Conservation (phyloP, 2,113 vertebrate genomes). For the Peromyscus maniculatus region DNA sequence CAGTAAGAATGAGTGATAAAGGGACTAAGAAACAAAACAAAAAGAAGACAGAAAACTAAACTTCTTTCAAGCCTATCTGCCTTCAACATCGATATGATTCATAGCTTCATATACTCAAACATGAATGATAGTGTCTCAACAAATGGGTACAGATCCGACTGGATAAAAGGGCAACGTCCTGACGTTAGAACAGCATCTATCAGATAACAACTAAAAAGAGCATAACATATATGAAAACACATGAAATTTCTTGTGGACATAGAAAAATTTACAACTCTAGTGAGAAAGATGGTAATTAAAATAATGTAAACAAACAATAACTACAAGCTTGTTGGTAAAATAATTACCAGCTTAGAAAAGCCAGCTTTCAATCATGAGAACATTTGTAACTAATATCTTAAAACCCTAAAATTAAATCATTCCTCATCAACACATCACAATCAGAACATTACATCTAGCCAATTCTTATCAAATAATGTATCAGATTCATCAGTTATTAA, state of each 20-base stretch:
- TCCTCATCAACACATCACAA: background rate
- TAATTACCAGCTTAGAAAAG: background rate
- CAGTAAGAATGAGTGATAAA: background rate
- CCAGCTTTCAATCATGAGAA: background rate
- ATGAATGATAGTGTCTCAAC: background rate
- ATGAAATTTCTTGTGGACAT: background rate
- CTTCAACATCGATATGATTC: background rate
- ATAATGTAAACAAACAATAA: conserved; percentile 15
- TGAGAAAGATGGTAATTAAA: conserved; percentile 33
- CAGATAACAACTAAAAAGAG: background rate
- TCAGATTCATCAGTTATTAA: background rate
- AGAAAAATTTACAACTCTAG: background rate
- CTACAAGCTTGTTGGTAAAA: background rate
- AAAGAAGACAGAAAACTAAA: background rate
- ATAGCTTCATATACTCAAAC: background rate
- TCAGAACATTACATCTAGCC: background rate
- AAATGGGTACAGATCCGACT: background rate
- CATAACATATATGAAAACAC: background rate
- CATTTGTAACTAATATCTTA: background rate
- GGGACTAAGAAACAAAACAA: background rate
- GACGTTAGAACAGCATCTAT: background rate
- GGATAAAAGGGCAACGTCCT: background rate
- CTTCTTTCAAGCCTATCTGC: background rate
- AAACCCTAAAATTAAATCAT: conserved; percentile 47
- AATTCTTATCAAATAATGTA: background rate